phyloP scores from a whole-genome alignment of 2,888 invertebrate genomes.

The Aphodius sticticus region DNA sequence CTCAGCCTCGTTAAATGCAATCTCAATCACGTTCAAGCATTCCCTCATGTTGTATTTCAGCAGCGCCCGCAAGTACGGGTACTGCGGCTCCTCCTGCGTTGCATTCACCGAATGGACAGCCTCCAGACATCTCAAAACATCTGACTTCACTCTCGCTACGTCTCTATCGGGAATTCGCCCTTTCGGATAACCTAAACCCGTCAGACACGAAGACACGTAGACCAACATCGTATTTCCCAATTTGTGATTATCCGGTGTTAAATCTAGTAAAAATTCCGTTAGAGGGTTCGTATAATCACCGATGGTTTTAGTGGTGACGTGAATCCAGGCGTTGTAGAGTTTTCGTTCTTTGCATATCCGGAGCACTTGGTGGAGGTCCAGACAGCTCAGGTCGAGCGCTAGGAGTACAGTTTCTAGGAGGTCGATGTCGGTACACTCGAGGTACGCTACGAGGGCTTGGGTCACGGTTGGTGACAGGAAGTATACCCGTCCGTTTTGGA shows the following conservation, averaged over 20 bases:
- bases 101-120: conserved; percentile 72
- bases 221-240: conserved; percentile 86
- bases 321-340: conserved; percentile 75
- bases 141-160: conserved; percentile 74
- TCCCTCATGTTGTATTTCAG: conserved; percentile 85
- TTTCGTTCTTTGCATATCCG: conserved; percentile 63
- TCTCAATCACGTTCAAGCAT: conserved; percentile 83
- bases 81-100: conserved; percentile 68
- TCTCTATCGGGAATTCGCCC: conserved; percentile 74
- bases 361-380: conserved; percentile 80
- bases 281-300: conserved; percentile 78
- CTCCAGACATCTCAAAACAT: conserved; percentile 75
- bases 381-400: conserved; percentile 74
- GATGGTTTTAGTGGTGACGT: conserved; percentile 81
- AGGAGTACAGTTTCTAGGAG: conserved; percentile 76
- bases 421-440: conserved; percentile 66
- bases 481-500: conserved; percentile 69
- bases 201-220: conserved; percentile 86
- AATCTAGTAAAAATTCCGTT: conserved; percentile 69
- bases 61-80: conserved; percentile 77
- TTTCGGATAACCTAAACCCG: conserved; percentile 84
- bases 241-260: conserved; percentile 63
- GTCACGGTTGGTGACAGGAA: conserved; percentile 74
- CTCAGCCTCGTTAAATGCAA: conserved; percentile 85
- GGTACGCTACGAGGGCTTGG: conserved; percentile 75